These are phyloP conservation scores for Micrastur ruficollis DNA, from an alignment of 2,797 vertebrate genomes.

Conservation along the genomic window DNA sequence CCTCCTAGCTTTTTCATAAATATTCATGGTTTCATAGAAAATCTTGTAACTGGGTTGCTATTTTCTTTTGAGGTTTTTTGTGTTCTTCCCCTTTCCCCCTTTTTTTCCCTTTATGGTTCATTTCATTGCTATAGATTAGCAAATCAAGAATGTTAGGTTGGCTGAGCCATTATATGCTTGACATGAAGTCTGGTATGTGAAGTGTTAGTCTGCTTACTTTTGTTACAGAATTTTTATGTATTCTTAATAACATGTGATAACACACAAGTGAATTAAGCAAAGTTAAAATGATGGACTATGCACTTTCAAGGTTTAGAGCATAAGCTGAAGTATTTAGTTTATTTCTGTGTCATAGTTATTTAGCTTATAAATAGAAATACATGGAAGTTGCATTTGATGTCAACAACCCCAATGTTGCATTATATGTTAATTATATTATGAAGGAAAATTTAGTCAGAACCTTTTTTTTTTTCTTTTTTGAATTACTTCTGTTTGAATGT, in stretches of 20 bases:
- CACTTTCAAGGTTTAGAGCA: slow-evolving; percentile 1
- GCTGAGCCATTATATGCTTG: slow-evolving; percentile 49
- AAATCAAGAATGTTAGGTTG: slow-evolving; percentile 55
- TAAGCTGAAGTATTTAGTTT: slow-evolving; percentile 13
- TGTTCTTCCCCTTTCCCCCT: not conserved
- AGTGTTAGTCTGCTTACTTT: slow-evolving; percentile 56
- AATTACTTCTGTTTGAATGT: not conserved
- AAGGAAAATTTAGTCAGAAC: not conserved
- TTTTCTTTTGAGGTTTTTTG: slow-evolving; percentile 54
- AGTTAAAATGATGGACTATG: slow-evolving; percentile 26
- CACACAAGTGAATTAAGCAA: slow-evolving; percentile 34
- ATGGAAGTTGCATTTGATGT: not conserved
- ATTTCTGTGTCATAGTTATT: not conserved
- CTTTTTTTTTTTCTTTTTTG: not conserved
- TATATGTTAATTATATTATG: not conserved
- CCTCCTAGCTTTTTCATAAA: slow-evolving; percentile 64
- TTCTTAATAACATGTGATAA: slow-evolving; percentile 57
- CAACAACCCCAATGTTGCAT: not conserved
- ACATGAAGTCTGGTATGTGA: slow-evolving; percentile 59
- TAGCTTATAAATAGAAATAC: not conserved
- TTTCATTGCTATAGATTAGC: slow-evolving; percentile 65
- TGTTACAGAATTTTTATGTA: slow-evolving; percentile 26
- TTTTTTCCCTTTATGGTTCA: slow-evolving; percentile 30
- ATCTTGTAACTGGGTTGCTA: slow-evolving; percentile 60
- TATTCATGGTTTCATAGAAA: slow-evolving; percentile 70